Conservation (phyloP, 2,113 vertebrate genomes). For the Tupaia tana region DNA sequence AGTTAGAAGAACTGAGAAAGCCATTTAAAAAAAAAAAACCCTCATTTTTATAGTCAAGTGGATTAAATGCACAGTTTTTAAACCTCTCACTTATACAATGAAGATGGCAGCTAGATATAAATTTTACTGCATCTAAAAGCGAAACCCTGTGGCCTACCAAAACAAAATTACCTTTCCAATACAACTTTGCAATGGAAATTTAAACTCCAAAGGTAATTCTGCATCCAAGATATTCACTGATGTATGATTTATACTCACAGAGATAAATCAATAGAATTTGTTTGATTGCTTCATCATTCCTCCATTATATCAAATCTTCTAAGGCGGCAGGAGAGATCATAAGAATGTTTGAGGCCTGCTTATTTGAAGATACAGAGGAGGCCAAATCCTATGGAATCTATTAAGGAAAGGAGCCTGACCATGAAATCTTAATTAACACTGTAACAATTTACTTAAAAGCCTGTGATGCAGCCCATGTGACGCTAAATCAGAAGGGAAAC, state of each 20-base stretch:
- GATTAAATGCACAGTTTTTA: conserved; percentile 71
- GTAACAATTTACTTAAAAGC: conserved; percentile 87
- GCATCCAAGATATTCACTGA: conserved; percentile 53
- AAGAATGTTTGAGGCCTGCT: conserved; percentile 76
- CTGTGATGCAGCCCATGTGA: conserved; percentile 69
- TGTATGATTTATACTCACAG: conserved; percentile 77
- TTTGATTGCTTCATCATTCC: conserved; percentile 83
- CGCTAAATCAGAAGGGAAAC: conserved; percentile 76
- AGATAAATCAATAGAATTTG: conserved; percentile 78
- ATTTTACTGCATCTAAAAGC: conserved; percentile 58
- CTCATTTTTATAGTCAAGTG: conserved; percentile 73
- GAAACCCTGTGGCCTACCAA: conserved; percentile 55
- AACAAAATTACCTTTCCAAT: conserved; percentile 77
- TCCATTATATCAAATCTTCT: conserved; percentile 76
- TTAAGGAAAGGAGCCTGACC: conserved; percentile 74
- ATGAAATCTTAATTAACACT: conserved; percentile 90
- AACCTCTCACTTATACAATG: conserved; percentile 56
- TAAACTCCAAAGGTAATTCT: conserved; percentile 78
- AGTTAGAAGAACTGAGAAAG: conserved; percentile 67
- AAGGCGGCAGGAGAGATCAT: conserved; percentile 74
- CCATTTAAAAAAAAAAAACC: conserved; percentile 37
- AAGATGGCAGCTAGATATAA: conserved; percentile 68
- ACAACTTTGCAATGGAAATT: conserved; percentile 78
- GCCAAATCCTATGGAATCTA: conserved; percentile 64
- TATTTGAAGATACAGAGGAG: conserved; percentile 78